These are phyloP conservation scores for Halcyon malimbica DNA, from an alignment of 2,113 vertebrate genomes.

Conservation along the genomic window DNA sequence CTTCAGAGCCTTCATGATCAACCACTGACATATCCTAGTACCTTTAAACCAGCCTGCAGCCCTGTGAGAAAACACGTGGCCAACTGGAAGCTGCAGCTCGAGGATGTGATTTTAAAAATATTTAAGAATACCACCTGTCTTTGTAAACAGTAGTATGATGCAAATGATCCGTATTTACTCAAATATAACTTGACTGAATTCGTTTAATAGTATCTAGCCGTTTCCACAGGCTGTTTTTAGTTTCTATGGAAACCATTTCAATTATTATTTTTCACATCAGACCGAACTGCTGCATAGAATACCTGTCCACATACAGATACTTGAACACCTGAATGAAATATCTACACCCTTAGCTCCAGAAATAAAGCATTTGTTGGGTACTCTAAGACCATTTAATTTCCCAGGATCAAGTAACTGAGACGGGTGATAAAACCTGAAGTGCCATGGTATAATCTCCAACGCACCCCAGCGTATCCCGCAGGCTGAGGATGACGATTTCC, in stretches of 20 bases:
- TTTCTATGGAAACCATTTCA: constrained; percentile 13
- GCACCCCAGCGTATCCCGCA: not conserved
- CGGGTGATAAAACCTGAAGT: not conserved
- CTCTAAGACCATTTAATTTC: not conserved
- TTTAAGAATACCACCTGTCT: not conserved
- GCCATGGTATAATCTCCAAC: not conserved
- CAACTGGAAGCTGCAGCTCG: not conserved
- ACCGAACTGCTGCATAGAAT: not conserved
- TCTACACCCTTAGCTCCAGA: not conserved
- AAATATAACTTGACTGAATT: not conserved
- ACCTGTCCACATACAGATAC: not conserved
- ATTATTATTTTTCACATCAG: not conserved
- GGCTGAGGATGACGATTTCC: not conserved
- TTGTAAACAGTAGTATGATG: not conserved
- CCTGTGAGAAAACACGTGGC: not conserved
- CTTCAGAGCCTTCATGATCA: not conserved
- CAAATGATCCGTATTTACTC: not conserved
- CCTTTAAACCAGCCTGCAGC: not conserved
- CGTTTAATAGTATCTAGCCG: not conserved
- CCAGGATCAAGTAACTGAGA: not conserved
- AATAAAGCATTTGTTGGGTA: not conserved
- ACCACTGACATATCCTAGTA: not conserved
- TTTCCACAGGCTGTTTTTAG: not conserved
- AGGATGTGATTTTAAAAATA: not conserved
- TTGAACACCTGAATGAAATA: not conserved